Evolutionary conservation across 1,140 invertebrate genomes (phyloP).

Genomic region (Ceratoteleas bidentatus): DNA sequence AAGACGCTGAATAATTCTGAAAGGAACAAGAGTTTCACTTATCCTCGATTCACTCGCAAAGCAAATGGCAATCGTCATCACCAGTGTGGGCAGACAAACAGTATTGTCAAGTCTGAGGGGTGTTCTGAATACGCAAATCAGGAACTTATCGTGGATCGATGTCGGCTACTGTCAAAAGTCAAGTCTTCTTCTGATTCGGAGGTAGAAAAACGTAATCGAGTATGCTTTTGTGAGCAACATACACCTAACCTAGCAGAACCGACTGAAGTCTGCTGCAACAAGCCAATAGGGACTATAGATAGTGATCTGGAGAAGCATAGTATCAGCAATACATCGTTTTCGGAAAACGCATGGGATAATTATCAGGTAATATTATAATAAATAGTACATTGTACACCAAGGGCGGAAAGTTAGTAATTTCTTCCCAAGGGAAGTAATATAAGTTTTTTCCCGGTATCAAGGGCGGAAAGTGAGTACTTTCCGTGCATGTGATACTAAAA

Average conservation of each 20-base stretch:
- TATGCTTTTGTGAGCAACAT: conserved; percentile 57
- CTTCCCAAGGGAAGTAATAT: too few relatives aligned
- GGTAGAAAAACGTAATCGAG: conserved; percentile 74
- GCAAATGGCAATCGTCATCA: conserved; percentile 65
- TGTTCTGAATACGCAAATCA: conserved; percentile 84
- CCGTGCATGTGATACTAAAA: too few relatives aligned
- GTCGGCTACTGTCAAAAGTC: too few relatives aligned
- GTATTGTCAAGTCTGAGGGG: conserved; percentile 85
- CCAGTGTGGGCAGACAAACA: conserved; percentile 69
- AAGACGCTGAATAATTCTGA: conserved; percentile 70
- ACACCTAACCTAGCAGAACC: conserved; percentile 71
- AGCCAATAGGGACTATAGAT: conserved; percentile 73
- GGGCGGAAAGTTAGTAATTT: too few relatives aligned
- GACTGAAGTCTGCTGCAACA: conserved; percentile 66
- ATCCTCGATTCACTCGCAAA: conserved; percentile 71
- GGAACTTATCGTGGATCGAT: conserved; percentile 80
- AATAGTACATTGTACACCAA: too few relatives aligned
- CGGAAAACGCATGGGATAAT: conserved; percentile 92
- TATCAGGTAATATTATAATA: conserved; percentile 85
- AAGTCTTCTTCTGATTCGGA: conserved; percentile 78
- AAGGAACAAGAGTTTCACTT: conserved; percentile 75
- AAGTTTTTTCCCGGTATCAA: too few relatives aligned
- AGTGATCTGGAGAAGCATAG: conserved; percentile 80
- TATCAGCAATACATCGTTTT: conserved; percentile 87
- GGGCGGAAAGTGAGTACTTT: too few relatives aligned